phyloP scores from a whole-genome alignment of 1,140 invertebrate genomes.

The Telenomus remus region DNA sequence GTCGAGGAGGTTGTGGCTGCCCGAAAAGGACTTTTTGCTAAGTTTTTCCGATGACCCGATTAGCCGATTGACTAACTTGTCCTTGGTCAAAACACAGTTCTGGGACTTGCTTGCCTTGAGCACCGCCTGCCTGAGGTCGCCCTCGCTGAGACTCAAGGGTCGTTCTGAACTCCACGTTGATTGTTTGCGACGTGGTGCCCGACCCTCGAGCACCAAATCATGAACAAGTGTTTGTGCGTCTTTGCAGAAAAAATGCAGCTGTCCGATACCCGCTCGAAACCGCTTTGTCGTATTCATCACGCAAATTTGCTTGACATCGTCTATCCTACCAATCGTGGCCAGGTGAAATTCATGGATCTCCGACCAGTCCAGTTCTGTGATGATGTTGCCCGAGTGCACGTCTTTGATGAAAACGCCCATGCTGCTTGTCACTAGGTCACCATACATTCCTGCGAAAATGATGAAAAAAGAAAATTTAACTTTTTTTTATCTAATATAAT shows the following conservation, averaged over 20 bases:
- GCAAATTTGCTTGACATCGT: constrained; percentile 76
- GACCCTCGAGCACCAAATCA: constrained; percentile 72
- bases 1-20: constrained; percentile 32
- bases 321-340: constrained; percentile 69
- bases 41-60: constrained; percentile 66
- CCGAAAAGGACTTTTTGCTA: constrained; percentile 47
- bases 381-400: constrained; percentile 70
- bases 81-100: constrained; percentile 45
- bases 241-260: constrained; percentile 75
- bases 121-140: constrained; percentile 68
- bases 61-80: constrained; percentile 64
- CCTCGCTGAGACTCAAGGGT: constrained; percentile 75
- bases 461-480: constrained; percentile 6
- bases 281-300: constrained; percentile 76
- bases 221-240: constrained; percentile 71
- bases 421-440: constrained; percentile 72
- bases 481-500: too few relatives aligned
- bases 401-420: constrained; percentile 75
- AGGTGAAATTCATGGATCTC: constrained; percentile 76
- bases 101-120: constrained; percentile 44
- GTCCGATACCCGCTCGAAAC: constrained; percentile 74
- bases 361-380: constrained; percentile 74
- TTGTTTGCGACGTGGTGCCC: constrained; percentile 64
- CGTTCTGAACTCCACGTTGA: constrained; percentile 57
- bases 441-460: constrained; percentile 75